Percentiles rank a stretch among this genome's conserved stretches.
Conservation (phyloP, 2,888 invertebrate species). For the Conops quadrifasciatus region DNA sequence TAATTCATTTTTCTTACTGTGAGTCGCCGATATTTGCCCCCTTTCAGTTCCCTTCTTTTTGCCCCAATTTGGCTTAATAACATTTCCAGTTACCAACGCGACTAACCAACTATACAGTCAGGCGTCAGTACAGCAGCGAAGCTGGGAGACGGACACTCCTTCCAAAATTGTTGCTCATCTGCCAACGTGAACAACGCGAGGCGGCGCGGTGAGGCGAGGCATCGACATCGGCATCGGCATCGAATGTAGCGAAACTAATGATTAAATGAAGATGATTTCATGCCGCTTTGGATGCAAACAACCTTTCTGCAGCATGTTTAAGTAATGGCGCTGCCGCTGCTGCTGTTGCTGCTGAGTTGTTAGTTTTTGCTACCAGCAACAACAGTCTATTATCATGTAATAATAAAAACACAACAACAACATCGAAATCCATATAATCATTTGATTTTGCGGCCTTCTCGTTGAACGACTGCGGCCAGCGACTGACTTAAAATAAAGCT, state of each 20-base stretch:
- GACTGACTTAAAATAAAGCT: conserved; percentile 23
- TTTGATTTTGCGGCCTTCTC: conserved; percentile 46
- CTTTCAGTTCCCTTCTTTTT: too few species aligned
- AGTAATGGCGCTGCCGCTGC: background rate
- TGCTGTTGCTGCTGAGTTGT: background rate
- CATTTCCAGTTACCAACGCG: background rate
- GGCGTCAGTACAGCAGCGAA: background rate
- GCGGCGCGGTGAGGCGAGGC: background rate
- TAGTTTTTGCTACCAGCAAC: background rate
- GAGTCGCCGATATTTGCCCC: background rate
- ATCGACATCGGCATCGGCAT: background rate
- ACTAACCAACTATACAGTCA: background rate
- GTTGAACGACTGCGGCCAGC: conserved; percentile 45
- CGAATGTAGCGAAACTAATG: background rate
- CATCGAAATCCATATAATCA: background rate
- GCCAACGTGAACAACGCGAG: background rate
- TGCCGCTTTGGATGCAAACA: background rate
- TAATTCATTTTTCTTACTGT: background rate
- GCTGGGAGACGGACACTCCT: background rate
- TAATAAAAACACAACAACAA: conserved; percentile 2
- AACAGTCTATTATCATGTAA: background rate
- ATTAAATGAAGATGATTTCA: conserved; percentile 11
- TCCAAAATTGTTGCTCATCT: background rate
- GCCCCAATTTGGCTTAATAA: background rate
- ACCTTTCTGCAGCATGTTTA: background rate